Percentiles rank a stretch among this genome's conserved stretches.
phyloP scores from a whole-genome alignment of 1,140 invertebrate species.

The Drosophila chauvacae region DNA sequence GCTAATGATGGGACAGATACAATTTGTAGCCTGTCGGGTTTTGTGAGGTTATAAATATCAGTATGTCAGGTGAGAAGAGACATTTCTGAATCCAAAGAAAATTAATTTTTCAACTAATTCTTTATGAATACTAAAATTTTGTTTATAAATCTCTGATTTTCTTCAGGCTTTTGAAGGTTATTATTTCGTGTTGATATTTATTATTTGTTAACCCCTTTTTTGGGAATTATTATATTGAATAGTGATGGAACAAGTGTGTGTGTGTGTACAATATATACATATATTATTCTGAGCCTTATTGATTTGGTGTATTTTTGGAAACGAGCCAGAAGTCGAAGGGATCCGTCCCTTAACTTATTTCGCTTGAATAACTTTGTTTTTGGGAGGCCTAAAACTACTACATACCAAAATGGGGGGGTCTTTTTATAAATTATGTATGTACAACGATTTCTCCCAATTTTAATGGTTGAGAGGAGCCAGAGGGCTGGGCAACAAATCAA shows the following conservation, averaged over 20 bases:
- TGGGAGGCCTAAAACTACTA: conserved; percentile 28
- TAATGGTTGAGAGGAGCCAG: conserved; percentile 25
- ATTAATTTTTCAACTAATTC: background rate
- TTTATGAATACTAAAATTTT: background rate
- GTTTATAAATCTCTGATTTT: too few relatives aligned
- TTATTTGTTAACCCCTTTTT: background rate
- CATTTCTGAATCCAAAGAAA: background rate
- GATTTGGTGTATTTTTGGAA: conserved; percentile 39
- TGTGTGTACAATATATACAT: background rate
- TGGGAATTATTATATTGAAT: background rate
- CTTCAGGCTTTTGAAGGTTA: too few relatives aligned
- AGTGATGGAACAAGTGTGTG: background rate
- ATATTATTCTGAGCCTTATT: conserved; percentile 20
- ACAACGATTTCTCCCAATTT: conserved; percentile 39
- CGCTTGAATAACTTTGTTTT: conserved; percentile 39
- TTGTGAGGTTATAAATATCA: background rate
- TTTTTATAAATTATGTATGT: conserved; percentile 58
- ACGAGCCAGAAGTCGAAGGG: background rate
- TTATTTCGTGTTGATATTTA: background rate
- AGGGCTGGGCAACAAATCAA: conserved; percentile 27
- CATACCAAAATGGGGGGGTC: background rate
- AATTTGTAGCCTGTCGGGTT: conserved; percentile 18
- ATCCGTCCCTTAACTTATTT: conserved; percentile 33
- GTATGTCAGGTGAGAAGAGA: background rate
- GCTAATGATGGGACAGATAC: conserved; percentile 20